Conservation (phyloP, 2,888 invertebrate genomes). For the Polia nebulosa region DNA sequence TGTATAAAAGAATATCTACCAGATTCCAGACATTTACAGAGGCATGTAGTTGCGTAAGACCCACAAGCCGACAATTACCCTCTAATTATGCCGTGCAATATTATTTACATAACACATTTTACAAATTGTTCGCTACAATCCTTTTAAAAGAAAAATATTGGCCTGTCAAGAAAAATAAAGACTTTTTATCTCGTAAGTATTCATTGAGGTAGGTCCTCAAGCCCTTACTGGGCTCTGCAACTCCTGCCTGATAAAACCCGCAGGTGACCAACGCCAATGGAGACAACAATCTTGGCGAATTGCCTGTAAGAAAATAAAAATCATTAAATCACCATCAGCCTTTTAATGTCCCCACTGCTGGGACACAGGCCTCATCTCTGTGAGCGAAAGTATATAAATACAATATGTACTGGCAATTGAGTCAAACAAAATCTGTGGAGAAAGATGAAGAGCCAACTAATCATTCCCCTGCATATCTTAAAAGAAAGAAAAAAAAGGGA, state of each 20-base stretch:
- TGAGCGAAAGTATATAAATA: too few species aligned
- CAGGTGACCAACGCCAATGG: too few species aligned
- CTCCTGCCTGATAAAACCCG: background rate
- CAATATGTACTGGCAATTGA: too few species aligned
- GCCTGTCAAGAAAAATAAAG: background rate
- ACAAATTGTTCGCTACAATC: constrained; percentile 10
- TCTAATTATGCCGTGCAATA: constrained; percentile 14
- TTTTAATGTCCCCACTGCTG: too few species aligned
- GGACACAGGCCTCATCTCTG: too few species aligned
- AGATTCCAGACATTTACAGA: constrained; percentile 21
- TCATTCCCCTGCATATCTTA: too few species aligned
- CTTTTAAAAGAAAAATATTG: background rate
- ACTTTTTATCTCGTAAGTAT: background rate
- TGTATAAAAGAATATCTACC: constrained; percentile 8
- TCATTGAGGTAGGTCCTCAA: background rate
- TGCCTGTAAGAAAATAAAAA: too few species aligned
- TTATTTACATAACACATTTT: constrained; percentile 27
- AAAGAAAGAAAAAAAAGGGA: too few species aligned
- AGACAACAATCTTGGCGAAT: too few species aligned
- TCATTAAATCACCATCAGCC: too few species aligned
- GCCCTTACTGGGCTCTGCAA: background rate
- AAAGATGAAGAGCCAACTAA: too few species aligned
- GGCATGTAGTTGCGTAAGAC: constrained; percentile 17
- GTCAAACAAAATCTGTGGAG: too few species aligned
- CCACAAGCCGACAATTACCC: constrained; percentile 9